Conservation (phyloP, 2,113 vertebrate species). For the Aegithalos caudatus region DNA sequence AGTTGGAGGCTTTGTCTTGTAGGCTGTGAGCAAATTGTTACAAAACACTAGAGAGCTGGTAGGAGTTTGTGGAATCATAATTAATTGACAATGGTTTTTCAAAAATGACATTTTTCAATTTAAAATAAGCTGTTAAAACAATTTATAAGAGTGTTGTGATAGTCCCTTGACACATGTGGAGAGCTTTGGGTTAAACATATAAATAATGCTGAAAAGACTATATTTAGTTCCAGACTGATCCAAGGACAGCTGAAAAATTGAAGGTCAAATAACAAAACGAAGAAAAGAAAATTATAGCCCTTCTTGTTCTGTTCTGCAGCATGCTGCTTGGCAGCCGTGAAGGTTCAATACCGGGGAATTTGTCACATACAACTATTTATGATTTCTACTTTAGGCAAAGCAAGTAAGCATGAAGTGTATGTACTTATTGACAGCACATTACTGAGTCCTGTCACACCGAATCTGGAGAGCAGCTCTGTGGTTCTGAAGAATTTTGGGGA, state of each 20-base stretch:
- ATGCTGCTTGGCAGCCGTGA: conserved; percentile 50
- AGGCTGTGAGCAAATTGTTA: conserved; percentile 38
- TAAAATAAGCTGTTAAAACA: conserved; percentile 57
- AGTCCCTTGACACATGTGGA: conserved; percentile 14
- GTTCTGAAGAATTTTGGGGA: background rate
- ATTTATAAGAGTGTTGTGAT: conserved; percentile 13
- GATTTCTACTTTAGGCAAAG: conserved; percentile 54
- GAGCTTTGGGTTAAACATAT: conserved; percentile 61
- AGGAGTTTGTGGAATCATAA: conserved; percentile 37
- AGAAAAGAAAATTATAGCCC: conserved; percentile 63
- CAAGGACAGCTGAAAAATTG: conserved; percentile 57
- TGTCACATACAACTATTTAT: conserved; percentile 52
- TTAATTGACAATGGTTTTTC: conserved; percentile 55
- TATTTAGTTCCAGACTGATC: conserved; percentile 45
- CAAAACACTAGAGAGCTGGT: conserved; percentile 40
- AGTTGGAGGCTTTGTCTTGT: conserved; percentile 32
- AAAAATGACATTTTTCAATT: conserved; percentile 31
- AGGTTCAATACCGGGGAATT: conserved; percentile 46
- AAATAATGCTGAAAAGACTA: conserved; percentile 56
- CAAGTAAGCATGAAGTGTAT: conserved; percentile 12
- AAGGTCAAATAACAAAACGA: conserved; percentile 66
- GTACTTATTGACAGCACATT: background rate
- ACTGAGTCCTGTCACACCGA: background rate
- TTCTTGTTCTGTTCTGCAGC: conserved; percentile 52
- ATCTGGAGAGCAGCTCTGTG: background rate